A percentile compares a stretch with the other conserved stretches of the same genome.
These are phyloP conservation scores for Phymatocera aterrima DNA, from an alignment of 2,888 invertebrate genomes.

Conservation along the genomic window DNA sequence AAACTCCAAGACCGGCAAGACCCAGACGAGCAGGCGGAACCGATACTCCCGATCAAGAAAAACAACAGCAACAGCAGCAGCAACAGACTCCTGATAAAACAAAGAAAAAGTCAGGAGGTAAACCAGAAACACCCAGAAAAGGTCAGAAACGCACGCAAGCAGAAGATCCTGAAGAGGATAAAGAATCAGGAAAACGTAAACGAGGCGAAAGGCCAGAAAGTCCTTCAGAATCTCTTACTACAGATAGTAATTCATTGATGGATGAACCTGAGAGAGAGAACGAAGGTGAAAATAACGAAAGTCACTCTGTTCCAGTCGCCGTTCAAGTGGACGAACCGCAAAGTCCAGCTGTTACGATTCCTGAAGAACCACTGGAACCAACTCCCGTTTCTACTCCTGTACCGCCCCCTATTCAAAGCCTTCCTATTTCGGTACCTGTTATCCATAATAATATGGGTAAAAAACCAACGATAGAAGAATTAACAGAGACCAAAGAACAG, in stretches of 20 bases:
- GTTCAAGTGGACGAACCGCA: slow-evolving; percentile 61
- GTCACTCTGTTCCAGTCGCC: slow-evolving; percentile 61
- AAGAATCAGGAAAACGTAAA: slow-evolving; percentile 79
- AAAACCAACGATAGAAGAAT: slow-evolving; percentile 65
- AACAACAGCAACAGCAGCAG: slow-evolving; percentile 64
- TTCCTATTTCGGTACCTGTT: slow-evolving; percentile 71
- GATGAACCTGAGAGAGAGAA: slow-evolving; percentile 78
- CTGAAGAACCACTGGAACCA: slow-evolving; percentile 60
- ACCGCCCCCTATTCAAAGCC: slow-evolving; percentile 58
- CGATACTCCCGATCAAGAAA: slow-evolving; percentile 77
- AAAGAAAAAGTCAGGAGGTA: slow-evolving; percentile 70
- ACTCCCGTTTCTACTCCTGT: slow-evolving; percentile 39
- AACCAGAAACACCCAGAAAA: slow-evolving; percentile 73
- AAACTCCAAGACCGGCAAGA: slow-evolving; percentile 76
- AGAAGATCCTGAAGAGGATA: slow-evolving; percentile 78
- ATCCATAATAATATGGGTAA: slow-evolving; percentile 68
- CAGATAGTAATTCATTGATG: slow-evolving; percentile 89
- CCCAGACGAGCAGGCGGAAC: slow-evolving; percentile 79
- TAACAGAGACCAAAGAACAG: slow-evolving; percentile 63
- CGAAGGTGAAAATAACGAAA: slow-evolving; percentile 67
- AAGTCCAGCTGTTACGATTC: slow-evolving; percentile 60
- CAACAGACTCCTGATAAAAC: slow-evolving; percentile 76
- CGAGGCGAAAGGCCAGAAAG: slow-evolving; percentile 82
- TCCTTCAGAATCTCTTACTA: slow-evolving; percentile 89
- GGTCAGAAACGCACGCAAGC: slow-evolving; percentile 79